Conservation (phyloP, 2,797 vertebrate genomes). For the Argentina silus region DNA sequence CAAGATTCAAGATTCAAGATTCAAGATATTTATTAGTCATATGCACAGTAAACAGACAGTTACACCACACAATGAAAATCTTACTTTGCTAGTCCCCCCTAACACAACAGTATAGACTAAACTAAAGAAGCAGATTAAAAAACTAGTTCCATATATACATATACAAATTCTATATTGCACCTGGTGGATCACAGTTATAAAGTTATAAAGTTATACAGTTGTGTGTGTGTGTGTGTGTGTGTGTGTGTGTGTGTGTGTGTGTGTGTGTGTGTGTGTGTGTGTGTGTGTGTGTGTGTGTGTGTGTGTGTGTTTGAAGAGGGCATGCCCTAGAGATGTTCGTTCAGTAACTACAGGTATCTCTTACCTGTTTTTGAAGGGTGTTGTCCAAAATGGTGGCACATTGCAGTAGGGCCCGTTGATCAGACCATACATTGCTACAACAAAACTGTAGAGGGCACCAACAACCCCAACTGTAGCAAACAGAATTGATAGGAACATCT, state of each 20-base stretch:
- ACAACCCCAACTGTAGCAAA: slow-evolving; percentile 77
- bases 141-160: too few species aligned
- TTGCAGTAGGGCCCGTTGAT: slow-evolving; percentile 78
- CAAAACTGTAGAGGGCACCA: slow-evolving; percentile 76
- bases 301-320: background rate
- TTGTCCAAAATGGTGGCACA: rapidly evolving
- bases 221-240: background rate
- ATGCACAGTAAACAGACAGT: too few species aligned
- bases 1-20: too few species aligned
- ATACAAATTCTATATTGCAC: too few species aligned
- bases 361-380: slow-evolving; percentile 67
- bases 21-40: too few species aligned
- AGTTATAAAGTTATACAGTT: background rate
- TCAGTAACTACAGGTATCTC: background rate
- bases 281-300: background rate
- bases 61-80: too few species aligned
- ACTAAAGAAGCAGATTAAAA: too few species aligned
- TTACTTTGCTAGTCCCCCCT: too few species aligned
- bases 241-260: background rate
- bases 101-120: too few species aligned
- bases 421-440: slow-evolving; percentile 70
- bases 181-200: too few species aligned
- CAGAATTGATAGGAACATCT: slow-evolving; percentile 85
- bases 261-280: background rate
- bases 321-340: too few species aligned